Conservation (phyloP, 2,113 vertebrate species). For the Phrynosoma platyrhinos region DNA sequence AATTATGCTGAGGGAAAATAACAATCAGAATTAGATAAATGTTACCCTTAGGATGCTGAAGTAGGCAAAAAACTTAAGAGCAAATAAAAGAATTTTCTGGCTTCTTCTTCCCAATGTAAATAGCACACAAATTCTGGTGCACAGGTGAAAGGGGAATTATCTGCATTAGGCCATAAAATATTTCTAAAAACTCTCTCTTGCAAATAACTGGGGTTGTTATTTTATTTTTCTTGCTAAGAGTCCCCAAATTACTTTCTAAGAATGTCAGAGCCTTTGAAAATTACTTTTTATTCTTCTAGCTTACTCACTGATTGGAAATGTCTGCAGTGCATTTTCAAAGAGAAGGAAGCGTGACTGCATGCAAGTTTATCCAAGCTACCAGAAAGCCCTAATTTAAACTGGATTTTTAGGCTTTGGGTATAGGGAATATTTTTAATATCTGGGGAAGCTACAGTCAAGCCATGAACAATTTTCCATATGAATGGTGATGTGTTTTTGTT, state of each 20-base stretch:
- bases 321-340: background rate
- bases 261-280: conserved; percentile 26
- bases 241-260: conserved; percentile 28
- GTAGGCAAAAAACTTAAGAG: background rate
- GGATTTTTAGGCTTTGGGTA: conserved; percentile 7
- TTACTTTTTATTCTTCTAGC: conserved; percentile 24
- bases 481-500: background rate
- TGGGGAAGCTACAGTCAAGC: background rate
- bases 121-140: background rate
- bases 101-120: background rate
- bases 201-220: background rate
- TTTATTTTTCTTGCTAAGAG: background rate
- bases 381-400: conserved; percentile 25
- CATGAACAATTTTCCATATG: conserved; percentile 11
- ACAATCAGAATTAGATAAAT: too few relatives aligned
- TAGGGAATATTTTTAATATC: background rate
- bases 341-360: background rate
- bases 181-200: background rate
- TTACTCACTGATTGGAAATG: background rate
- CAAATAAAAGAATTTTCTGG: background rate
- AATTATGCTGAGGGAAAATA: background rate
- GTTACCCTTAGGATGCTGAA: background rate
- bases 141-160: background rate
- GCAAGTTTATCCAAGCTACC: background rate
- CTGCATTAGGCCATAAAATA: background rate